These are phyloP conservation scores for Synanthedon vespiformis DNA, from an alignment of 2,888 invertebrate genomes.

Conservation along the genomic window DNA sequence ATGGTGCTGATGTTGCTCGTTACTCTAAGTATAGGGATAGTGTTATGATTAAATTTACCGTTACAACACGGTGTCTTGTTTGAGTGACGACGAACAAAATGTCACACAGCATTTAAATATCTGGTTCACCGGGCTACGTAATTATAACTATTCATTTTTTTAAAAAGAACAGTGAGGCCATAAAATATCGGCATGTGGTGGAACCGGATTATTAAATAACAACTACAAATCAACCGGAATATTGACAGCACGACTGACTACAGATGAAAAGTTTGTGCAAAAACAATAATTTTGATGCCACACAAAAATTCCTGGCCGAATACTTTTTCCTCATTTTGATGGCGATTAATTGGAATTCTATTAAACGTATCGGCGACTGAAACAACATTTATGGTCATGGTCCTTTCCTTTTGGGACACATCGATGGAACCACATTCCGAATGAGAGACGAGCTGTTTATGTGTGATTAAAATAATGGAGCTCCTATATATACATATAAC, in stretches of 20 bases:
- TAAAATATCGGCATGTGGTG: constrained; percentile 9
- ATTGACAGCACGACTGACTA: not conserved
- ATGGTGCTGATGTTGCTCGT: constrained; percentile 23
- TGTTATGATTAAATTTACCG: constrained; percentile 39
- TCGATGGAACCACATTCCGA: constrained; percentile 54
- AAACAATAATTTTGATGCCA: not conserved
- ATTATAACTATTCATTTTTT: constrained; percentile 23
- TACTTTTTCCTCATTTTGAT: not conserved
- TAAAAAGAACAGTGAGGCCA: constrained; percentile 5
- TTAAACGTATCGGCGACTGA: constrained; percentile 40
- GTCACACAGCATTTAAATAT: constrained; percentile 21
- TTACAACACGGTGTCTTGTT: constrained; percentile 17
- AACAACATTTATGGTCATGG: constrained; percentile 36
- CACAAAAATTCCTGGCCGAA: not conserved
- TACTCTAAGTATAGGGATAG: constrained; percentile 29
- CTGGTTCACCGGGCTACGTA: constrained; percentile 24
- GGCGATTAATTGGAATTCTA: constrained; percentile 40
- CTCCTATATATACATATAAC: constrained; percentile 18
- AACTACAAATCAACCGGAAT: constrained; percentile 14
- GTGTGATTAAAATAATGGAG: constrained; percentile 41
- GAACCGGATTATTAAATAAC: constrained; percentile 22
- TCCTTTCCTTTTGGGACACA: constrained; percentile 49
- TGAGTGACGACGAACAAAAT: constrained; percentile 20
- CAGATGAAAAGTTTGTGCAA: not conserved
- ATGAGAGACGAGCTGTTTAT: constrained; percentile 45